These are phyloP conservation scores for Sussaba pulchella DNA, from an alignment of 2,888 invertebrate genomes.

Conservation along the genomic window DNA sequence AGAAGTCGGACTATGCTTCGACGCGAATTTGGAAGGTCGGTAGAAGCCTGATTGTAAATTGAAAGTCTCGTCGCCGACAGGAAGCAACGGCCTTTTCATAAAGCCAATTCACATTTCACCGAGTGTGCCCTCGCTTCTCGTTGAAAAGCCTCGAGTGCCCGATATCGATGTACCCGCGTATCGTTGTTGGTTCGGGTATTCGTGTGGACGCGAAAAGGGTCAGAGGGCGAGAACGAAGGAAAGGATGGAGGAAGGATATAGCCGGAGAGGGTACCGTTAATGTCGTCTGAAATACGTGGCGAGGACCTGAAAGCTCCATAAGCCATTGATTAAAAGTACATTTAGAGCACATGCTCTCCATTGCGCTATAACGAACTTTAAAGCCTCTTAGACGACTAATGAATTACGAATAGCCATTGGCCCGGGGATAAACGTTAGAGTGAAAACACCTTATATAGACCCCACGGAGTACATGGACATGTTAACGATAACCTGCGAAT, in stretches of 20 bases:
- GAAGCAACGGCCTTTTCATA: conserved; percentile 27
- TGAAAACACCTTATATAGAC: background rate
- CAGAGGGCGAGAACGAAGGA: conserved; percentile 7
- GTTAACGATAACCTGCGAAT: background rate
- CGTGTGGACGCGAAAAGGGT: background rate
- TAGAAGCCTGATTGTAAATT: conserved; percentile 42
- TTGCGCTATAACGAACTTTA: conserved; percentile 34
- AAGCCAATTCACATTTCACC: conserved; percentile 32
- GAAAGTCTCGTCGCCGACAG: conserved; percentile 41
- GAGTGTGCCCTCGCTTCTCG: conserved; percentile 20
- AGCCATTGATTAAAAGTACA: conserved; percentile 72
- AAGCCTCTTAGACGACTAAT: conserved; percentile 55
- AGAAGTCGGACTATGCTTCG: conserved; percentile 4
- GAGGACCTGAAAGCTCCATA: conserved; percentile 68
- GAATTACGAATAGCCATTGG: conserved; percentile 53
- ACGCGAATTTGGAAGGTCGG: conserved; percentile 29
- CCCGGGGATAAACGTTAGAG: conserved; percentile 13
- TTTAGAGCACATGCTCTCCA: conserved; percentile 61
- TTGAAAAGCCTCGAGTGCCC: conserved; percentile 30
- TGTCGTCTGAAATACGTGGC: conserved; percentile 64
- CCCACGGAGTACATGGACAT: background rate
- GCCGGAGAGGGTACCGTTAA: conserved; percentile 51
- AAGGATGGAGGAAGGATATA: conserved; percentile 1
- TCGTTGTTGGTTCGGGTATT: background rate
- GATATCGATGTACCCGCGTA: background rate